Conservation (phyloP, 2,113 vertebrate species). For the Typhlomys cinereus region DNA sequence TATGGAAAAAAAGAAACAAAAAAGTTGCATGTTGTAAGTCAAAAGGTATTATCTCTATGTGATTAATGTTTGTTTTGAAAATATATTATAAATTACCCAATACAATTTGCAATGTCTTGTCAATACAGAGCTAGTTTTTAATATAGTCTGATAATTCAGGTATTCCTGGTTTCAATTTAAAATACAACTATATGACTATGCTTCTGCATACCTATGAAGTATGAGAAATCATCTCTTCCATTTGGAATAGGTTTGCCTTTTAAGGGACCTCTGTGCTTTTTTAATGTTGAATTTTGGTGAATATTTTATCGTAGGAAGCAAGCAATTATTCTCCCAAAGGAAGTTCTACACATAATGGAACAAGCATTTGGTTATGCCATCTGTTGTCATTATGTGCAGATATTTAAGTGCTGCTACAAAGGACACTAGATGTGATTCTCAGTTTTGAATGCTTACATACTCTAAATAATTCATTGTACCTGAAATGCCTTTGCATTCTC, state of each 20-base stretch:
- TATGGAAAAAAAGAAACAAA: conserved; percentile 35
- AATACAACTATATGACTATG: background rate
- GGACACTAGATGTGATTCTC: background rate
- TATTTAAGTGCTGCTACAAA: conserved; percentile 50
- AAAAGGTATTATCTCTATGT: conserved; percentile 32
- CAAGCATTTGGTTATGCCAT: conserved; percentile 63
- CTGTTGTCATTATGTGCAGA: conserved; percentile 67
- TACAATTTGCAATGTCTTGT: background rate
- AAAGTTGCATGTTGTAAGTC: background rate
- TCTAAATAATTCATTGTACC: background rate
- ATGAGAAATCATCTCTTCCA: conserved; percentile 39
- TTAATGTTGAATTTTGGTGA: conserved; percentile 58
- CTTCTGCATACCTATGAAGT: conserved; percentile 34
- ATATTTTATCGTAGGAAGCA: conserved; percentile 58
- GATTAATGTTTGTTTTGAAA: conserved; percentile 49
- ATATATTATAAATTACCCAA: conserved; percentile 7
- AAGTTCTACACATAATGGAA: conserved; percentile 67
- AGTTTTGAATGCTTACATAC: background rate
- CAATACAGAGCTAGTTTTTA: background rate
- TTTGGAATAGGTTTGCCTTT: conserved; percentile 38
- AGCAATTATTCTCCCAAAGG: conserved; percentile 64
- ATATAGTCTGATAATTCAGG: background rate
- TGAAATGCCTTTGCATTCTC: background rate
- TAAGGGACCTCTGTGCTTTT: conserved; percentile 38
- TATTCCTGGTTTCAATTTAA: conserved; percentile 7